Conservation (phyloP, 1,140 invertebrate genomes). For the Ruditapes philippinarum region DNA sequence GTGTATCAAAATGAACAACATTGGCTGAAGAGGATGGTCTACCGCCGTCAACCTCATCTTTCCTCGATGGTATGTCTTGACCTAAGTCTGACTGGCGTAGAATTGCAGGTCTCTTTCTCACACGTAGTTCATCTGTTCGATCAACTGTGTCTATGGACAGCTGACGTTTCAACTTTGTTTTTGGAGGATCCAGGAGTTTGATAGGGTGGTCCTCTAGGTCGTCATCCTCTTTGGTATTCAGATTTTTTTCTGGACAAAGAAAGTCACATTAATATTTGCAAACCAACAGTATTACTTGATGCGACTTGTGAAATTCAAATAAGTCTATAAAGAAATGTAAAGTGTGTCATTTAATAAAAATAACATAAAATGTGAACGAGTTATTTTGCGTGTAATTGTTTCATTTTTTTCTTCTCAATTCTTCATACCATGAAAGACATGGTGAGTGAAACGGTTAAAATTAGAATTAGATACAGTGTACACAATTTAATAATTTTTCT, state of each 20-base stretch:
- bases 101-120: constrained; percentile 27
- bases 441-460: no score
- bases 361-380: background rate
- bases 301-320: no score
- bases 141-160: constrained; percentile 50
- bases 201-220: background rate
- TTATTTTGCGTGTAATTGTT: no score
- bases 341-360: background rate
- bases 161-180: constrained; percentile 57
- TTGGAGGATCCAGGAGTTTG: constrained; percentile 41
- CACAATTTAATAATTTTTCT: no score
- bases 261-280: no score
- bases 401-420: no score
- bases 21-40: background rate
- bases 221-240: no score
- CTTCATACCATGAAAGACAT: no score
- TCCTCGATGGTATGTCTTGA: background rate
- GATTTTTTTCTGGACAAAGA: no score
- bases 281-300: no score
- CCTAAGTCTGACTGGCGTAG: background rate
- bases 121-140: constrained; percentile 2
- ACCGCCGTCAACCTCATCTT: constrained; percentile 2
- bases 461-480: no score
- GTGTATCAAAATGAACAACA: background rate
- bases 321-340: no score